Percentiles rank a stretch among this genome's conserved stretches.
These are phyloP conservation scores for Campoplex nolae DNA, from an alignment of 2,888 invertebrate genomes.

Conservation along the genomic window DNA sequence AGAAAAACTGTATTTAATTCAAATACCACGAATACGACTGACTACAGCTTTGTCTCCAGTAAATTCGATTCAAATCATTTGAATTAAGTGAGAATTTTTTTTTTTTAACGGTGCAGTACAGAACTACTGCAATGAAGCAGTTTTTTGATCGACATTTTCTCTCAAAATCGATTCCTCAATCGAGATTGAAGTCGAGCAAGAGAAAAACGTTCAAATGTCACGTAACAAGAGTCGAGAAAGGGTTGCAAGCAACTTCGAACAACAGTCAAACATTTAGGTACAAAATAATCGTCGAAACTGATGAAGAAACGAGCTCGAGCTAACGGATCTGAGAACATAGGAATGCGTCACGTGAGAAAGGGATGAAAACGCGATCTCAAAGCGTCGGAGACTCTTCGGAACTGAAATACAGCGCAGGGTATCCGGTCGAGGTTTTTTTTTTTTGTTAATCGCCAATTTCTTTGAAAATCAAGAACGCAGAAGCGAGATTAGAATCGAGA, in stretches of 20 bases:
- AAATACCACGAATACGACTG: no score
- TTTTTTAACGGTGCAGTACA: no score
- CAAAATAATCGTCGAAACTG: not conserved
- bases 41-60: no score
- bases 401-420: no score
- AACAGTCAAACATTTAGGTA: not conserved
- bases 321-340: not conserved
- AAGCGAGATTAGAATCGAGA: not conserved
- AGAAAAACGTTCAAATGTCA: not conserved
- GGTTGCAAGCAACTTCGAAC: not conserved
- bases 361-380: no score
- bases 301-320: not conserved
- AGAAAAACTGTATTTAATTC: no score
- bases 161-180: not conserved
- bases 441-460: not conserved
- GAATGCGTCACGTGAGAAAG: no score
- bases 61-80: no score
- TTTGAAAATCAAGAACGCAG: not conserved
- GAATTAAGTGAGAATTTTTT: no score
- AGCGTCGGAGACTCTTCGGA: no score
- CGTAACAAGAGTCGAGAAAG: constrained; percentile 9
- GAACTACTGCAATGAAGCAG: no score
- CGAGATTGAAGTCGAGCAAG: not conserved
- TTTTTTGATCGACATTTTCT: no score
- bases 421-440: not conserved